Percentiles rank a stretch among this genome's conserved stretches.
phyloP scores from a whole-genome alignment of 2,888 invertebrate genomes.

The Acronicta leporina region DNA sequence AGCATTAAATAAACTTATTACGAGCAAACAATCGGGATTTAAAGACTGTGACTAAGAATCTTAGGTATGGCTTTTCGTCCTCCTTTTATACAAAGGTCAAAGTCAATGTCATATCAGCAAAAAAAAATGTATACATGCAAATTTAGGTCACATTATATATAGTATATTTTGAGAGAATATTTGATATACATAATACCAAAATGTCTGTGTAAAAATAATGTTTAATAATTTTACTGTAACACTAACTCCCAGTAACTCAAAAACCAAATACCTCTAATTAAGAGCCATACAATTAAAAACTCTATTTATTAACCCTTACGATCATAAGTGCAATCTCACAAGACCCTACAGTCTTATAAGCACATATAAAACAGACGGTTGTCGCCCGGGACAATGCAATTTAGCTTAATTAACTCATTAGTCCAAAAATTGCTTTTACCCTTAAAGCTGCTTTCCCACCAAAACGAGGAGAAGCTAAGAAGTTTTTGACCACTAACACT shows the following conservation, averaged over 20 bases:
- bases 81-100: conserved; percentile 14
- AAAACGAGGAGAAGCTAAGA: neutral
- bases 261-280: conserved; percentile 42
- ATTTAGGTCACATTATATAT: too few species aligned
- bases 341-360: conserved; percentile 54
- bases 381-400: conserved; percentile 61
- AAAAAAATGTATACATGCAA: too few species aligned
- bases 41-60: conserved; percentile 11
- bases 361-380: conserved; percentile 62
- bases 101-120: too few species aligned
- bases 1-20: conserved; percentile 23
- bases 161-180: too few species aligned
- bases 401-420: conserved; percentile 71
- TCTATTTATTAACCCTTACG: conserved; percentile 42
- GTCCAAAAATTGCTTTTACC: conserved; percentile 64
- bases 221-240: neutral
- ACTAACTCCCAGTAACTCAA: conserved; percentile 15
- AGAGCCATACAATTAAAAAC: conserved; percentile 41
- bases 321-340: conserved; percentile 53
- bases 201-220: neutral
- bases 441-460: conserved; percentile 11
- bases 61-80: conserved; percentile 6
- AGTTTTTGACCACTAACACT: neutral
- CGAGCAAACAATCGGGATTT: conserved; percentile 4
- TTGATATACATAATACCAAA: neutral